phyloP scores from a whole-genome alignment of 2,797 vertebrate species.

The Ptychadena robeensis region DNA sequence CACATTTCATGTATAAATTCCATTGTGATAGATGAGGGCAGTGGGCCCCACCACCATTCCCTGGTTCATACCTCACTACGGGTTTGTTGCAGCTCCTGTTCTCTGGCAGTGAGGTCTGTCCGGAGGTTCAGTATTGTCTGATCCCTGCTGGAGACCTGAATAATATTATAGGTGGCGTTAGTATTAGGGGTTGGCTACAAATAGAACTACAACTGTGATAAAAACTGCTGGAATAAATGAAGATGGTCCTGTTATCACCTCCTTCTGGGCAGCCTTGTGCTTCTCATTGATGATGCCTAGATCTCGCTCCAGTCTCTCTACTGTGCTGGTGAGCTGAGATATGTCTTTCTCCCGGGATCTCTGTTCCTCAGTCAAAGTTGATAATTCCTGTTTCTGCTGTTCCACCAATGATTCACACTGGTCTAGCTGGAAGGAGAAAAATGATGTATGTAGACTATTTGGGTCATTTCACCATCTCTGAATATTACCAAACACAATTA shows the following conservation, averaged over 20 bases:
- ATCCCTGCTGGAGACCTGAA: constrained; percentile 69
- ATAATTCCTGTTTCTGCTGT: constrained; percentile 62
- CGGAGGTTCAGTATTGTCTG: constrained; percentile 69
- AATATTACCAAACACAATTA: background rate
- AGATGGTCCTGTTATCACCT: constrained; percentile 13
- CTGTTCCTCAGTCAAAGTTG: constrained; percentile 58
- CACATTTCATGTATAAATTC: no score
- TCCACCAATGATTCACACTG: constrained; percentile 36
- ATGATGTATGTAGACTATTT: background rate
- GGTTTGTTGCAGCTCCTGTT: constrained; percentile 62
- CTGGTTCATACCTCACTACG: constrained; percentile 67
- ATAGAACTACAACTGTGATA: background rate
- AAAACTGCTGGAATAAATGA: background rate
- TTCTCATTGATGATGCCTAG: constrained; percentile 61
- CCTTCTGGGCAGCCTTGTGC: constrained; percentile 61
- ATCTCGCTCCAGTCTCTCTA: constrained; percentile 54
- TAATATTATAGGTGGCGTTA: background rate
- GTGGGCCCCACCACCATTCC: no score
- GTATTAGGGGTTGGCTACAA: background rate
- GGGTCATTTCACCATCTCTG: background rate
- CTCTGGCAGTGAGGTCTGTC: constrained; percentile 65
- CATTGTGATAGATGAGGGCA: no score
- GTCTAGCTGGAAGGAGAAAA: constrained; percentile 19
- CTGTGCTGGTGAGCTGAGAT: constrained; percentile 40
- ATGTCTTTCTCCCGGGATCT: constrained; percentile 52